phyloP scores from a whole-genome alignment of 1,140 invertebrate species.

The Macrobrachium nipponense region DNA sequence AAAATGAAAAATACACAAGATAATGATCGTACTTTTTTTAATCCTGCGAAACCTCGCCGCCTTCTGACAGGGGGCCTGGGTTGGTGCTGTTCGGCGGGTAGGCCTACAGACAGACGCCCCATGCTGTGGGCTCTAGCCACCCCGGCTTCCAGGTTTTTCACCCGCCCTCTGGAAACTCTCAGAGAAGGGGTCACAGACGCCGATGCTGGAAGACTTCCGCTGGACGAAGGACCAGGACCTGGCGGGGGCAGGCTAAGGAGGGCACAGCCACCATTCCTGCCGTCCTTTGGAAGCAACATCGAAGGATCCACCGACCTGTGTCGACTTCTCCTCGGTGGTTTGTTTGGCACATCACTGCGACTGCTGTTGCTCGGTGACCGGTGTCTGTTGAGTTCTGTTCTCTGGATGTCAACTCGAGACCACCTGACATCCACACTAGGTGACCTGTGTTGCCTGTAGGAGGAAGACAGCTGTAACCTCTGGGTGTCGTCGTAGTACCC shows the following conservation, averaged over 20 bases:
- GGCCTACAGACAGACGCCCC: conserved; percentile 46
- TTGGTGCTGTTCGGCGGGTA: neutral
- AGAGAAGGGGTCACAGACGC: neutral
- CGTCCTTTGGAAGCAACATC: neutral
- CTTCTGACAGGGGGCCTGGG: conserved; percentile 34
- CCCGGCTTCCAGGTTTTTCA: conserved; percentile 18
- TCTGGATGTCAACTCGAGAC: too few species aligned
- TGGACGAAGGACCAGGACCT: neutral
- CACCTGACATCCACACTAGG: too few species aligned
- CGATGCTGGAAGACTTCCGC: neutral
- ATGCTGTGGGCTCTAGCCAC: conserved; percentile 57
- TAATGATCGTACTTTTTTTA: conserved; percentile 19
- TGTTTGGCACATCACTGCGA: too few species aligned
- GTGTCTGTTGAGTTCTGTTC: too few species aligned
- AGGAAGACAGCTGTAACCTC: too few species aligned
- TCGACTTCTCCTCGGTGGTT: neutral
- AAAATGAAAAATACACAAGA: neutral
- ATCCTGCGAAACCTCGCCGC: conserved; percentile 15
- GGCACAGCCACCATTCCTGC: neutral
- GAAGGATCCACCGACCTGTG: neutral
- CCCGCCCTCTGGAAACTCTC: conserved; percentile 19
- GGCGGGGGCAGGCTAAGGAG: neutral
- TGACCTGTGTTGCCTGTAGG: too few species aligned
- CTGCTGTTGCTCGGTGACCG: too few species aligned
- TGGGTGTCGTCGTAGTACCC: too few species aligned